Evolutionary conservation across 2,888 invertebrate genomes (phyloP).

Genomic region (Eilema depressum): DNA sequence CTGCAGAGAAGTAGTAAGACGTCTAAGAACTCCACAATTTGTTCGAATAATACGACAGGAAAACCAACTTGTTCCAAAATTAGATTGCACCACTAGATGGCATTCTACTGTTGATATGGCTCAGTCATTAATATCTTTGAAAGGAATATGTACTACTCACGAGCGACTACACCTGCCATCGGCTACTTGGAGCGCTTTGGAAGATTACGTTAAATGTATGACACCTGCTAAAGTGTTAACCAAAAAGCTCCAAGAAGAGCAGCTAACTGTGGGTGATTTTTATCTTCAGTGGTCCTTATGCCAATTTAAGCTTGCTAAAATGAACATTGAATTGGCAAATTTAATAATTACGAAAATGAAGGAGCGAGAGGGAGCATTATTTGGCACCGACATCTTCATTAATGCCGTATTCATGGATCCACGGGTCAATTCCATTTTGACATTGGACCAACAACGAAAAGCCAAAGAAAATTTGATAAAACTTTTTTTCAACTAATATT

Average conservation of each 20-base stretch:
- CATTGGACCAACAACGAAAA: slow-evolving; percentile 3
- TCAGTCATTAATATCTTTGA: slow-evolving; percentile 9
- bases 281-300: slow-evolving; percentile 12
- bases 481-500: slow-evolving; percentile 1
- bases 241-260: slow-evolving; percentile 13
- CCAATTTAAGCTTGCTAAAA: slow-evolving; percentile 11
- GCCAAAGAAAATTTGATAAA: slow-evolving; percentile 12
- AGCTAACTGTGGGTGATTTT: slow-evolving; percentile 16
- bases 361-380: slow-evolving; percentile 4
- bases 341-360: slow-evolving; percentile 14
- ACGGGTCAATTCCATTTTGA: slow-evolving; percentile 15
- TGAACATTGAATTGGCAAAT: slow-evolving; percentile 8
- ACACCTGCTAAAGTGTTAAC: slow-evolving; percentile 13
- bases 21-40: slow-evolving; percentile 15
- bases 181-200: slow-evolving; percentile 6
- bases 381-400: slow-evolving; percentile 6
- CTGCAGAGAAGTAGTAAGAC: slow-evolving; percentile 11
- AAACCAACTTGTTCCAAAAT: slow-evolving; percentile 9
- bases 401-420: slow-evolving; percentile 7
- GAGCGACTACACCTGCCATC: background rate
- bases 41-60: background rate
- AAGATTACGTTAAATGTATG: slow-evolving; percentile 4
- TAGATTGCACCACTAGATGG: slow-evolving; percentile 19
- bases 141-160: slow-evolving; percentile 12
- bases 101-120: slow-evolving; percentile 17